A percentile compares a stretch with the other conserved stretches of the same genome.
phyloP scores from a whole-genome alignment of 1,140 invertebrate species.

The Contarinia nasturtii region DNA sequence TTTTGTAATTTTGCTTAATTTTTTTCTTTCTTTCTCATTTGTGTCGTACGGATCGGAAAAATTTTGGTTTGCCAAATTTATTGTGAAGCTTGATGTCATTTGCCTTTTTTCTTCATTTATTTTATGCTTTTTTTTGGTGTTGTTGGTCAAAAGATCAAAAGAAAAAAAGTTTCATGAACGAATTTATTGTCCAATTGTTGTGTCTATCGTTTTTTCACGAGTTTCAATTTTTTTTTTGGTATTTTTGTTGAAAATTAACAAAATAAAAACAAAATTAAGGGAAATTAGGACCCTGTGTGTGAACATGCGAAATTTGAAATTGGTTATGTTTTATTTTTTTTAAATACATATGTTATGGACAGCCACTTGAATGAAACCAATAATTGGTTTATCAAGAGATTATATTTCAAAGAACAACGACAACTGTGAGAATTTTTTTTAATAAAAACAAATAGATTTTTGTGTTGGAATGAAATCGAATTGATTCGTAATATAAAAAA shows the following conservation, averaged over 20 bases:
- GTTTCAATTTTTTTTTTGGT: background rate
- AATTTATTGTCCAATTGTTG: background rate
- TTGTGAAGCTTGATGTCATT: no score
- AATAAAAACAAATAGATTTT: background rate
- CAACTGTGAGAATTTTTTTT: background rate
- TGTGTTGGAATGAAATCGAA: background rate
- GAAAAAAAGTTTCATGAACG: background rate
- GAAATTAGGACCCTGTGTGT: background rate
- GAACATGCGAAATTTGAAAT: background rate
- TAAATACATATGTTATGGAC: background rate
- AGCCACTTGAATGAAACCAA: no score
- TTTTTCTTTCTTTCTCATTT: no score
- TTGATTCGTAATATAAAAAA: background rate
- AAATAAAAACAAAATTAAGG: background rate
- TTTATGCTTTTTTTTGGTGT: background rate
- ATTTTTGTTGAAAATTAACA: background rate
- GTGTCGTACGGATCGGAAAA: background rate
- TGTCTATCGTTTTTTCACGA: background rate
- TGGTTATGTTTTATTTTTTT: background rate
- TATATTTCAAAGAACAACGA: no score
- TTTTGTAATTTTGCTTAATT: no score
- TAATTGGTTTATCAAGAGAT: no score
- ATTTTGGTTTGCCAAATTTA: slow-evolving; percentile 7
- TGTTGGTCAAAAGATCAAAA: background rate
- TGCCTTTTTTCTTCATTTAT: no score